A percentile compares a stretch with the other conserved stretches of the same genome.
These are phyloP conservation scores for Caenorhabditis latens DNA, from an alignment of 1,140 invertebrate genomes.

Conservation along the genomic window DNA sequence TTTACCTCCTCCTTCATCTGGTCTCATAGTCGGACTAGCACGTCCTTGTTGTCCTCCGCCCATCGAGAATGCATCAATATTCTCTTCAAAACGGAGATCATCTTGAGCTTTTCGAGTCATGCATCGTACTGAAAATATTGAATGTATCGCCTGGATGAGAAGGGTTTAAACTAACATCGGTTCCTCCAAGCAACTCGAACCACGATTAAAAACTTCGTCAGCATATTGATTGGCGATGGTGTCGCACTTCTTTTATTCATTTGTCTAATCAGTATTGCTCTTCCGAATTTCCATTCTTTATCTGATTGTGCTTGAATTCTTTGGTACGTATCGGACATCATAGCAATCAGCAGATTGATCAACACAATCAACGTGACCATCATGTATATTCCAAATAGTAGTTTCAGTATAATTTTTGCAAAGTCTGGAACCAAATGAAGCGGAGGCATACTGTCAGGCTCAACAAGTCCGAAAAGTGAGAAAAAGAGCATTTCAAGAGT, in stretches of 20 bases:
- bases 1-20: conserved; percentile 41
- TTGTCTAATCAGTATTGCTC: conserved; percentile 96
- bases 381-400: conserved; percentile 91
- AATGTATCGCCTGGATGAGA: not conserved
- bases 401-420: conserved; percentile 80
- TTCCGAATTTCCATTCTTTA: conserved; percentile 99
- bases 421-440: conserved; percentile 80
- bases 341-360: conserved; percentile 98
- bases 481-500: conserved; percentile 97
- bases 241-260: conserved; percentile 98
- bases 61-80: conserved; percentile 78
- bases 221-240: conserved; percentile 93
- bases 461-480: conserved; percentile 92
- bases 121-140: conserved; percentile 72
- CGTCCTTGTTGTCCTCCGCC: conserved; percentile 73
- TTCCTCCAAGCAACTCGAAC: conserved; percentile 77
- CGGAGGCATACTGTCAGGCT: conserved; percentile 83
- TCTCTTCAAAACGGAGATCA: conserved; percentile 76
- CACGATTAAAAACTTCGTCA: conserved; percentile 84
- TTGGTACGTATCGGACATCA: conserved; percentile 99
- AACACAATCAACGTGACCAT: conserved; percentile 96
- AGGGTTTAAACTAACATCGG: conserved; percentile 63
- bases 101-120: conserved; percentile 77
- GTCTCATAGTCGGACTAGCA: conserved; percentile 64
- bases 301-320: conserved; percentile 98